Conservation (phyloP, 2,888 invertebrate genomes). For the Nymphalis urticae region DNA sequence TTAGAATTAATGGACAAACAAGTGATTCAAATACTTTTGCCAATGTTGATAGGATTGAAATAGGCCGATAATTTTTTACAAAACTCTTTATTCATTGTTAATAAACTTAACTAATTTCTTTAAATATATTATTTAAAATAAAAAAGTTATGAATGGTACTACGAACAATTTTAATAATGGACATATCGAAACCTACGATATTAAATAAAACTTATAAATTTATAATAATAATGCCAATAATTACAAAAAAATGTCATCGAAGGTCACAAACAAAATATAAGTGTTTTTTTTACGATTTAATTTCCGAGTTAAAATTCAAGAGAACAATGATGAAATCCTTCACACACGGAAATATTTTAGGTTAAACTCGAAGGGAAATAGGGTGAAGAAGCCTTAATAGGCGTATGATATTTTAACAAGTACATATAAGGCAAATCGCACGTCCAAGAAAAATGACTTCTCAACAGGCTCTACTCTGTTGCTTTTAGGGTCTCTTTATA, state of each 20-base stretch:
- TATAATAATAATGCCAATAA: too few relatives aligned
- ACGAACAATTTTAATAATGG: neutral
- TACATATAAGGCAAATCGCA: conserved; percentile 48
- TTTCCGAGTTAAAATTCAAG: conserved; percentile 19
- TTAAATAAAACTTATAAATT: too few relatives aligned
- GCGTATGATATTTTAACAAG: conserved; percentile 45
- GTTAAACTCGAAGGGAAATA: conserved; percentile 16
- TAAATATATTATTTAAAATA: too few relatives aligned
- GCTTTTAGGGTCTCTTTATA: conserved; percentile 59
- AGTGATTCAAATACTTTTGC: too few relatives aligned
- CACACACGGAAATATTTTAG: conserved; percentile 23
- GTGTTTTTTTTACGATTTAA: conserved; percentile 7
- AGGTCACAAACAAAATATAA: neutral
- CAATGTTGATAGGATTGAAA: too few relatives aligned
- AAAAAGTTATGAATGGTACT: too few relatives aligned
- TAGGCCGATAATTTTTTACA: too few relatives aligned
- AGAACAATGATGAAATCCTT: conserved; percentile 19
- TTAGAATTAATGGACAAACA: too few relatives aligned
- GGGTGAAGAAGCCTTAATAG: conserved; percentile 31
- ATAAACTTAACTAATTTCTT: too few relatives aligned
- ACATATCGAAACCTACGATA: neutral
- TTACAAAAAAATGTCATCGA: too few relatives aligned
- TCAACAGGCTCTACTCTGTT: conserved; percentile 31
- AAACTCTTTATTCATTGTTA: too few relatives aligned
- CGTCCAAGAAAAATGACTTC: conserved; percentile 46